phyloP scores from a whole-genome alignment of 2,888 invertebrate genomes.

The Chrysolina haemoptera region DNA sequence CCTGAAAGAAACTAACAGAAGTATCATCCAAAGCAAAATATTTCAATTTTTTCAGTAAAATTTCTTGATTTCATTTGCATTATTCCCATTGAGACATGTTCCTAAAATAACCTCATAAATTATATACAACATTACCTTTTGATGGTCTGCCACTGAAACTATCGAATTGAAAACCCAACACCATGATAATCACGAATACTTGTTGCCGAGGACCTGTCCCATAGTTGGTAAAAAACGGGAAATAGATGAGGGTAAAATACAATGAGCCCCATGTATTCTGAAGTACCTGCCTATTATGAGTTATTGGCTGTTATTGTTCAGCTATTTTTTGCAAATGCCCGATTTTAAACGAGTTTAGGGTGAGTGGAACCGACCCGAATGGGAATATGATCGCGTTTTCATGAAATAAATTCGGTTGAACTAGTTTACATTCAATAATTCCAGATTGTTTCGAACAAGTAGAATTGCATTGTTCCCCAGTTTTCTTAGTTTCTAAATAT shows the following conservation, averaged over 20 bases:
- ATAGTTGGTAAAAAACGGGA: constrained; percentile 58
- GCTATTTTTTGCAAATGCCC: constrained; percentile 43
- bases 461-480: background rate
- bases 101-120: too few relatives aligned
- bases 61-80: too few relatives aligned
- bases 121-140: background rate
- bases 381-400: constrained; percentile 11
- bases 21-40: too few relatives aligned
- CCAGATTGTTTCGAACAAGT: too few relatives aligned
- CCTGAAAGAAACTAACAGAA: too few relatives aligned
- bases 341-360: constrained; percentile 37
- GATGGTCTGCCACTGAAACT: constrained; percentile 6
- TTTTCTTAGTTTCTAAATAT: too few relatives aligned
- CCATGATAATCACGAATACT: constrained; percentile 56
- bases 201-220: constrained; percentile 59
- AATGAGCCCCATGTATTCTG: constrained; percentile 49
- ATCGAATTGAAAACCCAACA: constrained; percentile 27
- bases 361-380: constrained; percentile 25
- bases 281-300: constrained; percentile 61
- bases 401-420: background rate
- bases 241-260: constrained; percentile 56
- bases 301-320: constrained; percentile 51
- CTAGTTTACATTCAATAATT: background rate
- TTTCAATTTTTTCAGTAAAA: too few relatives aligned
- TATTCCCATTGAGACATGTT: too few relatives aligned